A percentile compares a stretch with the other conserved stretches of the same genome.
phyloP scores from a whole-genome alignment of 2,797 vertebrate species.

The Danio choprae region DNA sequence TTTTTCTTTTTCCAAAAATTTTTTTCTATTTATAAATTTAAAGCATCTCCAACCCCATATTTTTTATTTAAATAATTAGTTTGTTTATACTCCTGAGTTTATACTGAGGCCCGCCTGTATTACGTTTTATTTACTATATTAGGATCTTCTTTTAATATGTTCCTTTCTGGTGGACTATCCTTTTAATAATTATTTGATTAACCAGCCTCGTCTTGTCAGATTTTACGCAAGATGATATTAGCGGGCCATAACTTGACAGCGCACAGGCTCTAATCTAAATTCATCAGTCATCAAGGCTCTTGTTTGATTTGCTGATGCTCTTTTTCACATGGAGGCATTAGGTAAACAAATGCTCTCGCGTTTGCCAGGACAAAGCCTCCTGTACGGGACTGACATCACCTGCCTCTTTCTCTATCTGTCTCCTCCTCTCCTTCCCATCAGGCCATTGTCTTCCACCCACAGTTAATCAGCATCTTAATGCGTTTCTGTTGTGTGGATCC shows the following conservation, averaged over 20 bases:
- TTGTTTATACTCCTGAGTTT: too few species aligned
- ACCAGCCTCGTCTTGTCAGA: neutral
- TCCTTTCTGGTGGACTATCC: neutral
- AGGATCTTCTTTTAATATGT: too few species aligned
- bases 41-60: too few species aligned
- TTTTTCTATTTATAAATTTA: too few species aligned
- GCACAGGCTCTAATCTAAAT: neutral
- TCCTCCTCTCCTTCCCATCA: constrained; percentile 21
- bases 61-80: too few species aligned
- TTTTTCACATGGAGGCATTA: constrained; percentile 15
- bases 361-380: constrained; percentile 24
- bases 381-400: constrained; percentile 15
- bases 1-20: too few species aligned
- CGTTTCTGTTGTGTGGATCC: constrained; percentile 39
- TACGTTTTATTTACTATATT: too few species aligned
- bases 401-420: constrained; percentile 2
- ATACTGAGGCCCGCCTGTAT: too few species aligned
- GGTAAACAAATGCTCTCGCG: constrained; percentile 26
- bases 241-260: neutral
- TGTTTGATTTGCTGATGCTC: constrained; percentile 13
- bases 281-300: neutral
- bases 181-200: neutral
- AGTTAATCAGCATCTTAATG: constrained; percentile 55
- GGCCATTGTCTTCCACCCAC: constrained; percentile 27
- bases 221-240: neutral